Percentiles rank a stretch among this genome's conserved stretches.
phyloP scores from a whole-genome alignment of 1,140 invertebrate species.

The Arion vulgaris region DNA sequence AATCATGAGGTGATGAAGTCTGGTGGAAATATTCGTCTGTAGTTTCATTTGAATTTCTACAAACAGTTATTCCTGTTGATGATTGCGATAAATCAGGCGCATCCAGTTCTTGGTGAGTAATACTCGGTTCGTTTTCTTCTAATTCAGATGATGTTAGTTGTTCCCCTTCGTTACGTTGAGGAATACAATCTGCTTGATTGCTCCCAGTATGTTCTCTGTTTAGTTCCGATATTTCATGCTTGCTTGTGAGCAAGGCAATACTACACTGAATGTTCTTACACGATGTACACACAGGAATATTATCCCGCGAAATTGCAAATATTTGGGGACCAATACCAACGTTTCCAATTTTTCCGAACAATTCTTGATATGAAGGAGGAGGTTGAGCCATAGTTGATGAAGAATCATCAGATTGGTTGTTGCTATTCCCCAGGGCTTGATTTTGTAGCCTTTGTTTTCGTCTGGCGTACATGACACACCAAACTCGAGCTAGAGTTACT shows the following conservation, averaged over 20 bases:
- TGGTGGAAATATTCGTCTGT: neutral
- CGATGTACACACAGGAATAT: neutral
- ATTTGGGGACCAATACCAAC: neutral
- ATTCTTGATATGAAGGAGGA: constrained; percentile 28
- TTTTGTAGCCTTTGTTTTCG: neutral
- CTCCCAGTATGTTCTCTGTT: neutral
- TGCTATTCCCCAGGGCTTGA: neutral
- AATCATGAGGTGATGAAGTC: neutral
- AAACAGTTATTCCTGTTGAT: neutral
- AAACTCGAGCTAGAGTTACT: neutral
- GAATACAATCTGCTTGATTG: neutral
- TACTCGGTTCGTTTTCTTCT: too few relatives aligned
- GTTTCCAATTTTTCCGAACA: constrained; percentile 9
- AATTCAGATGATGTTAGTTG: too few relatives aligned
- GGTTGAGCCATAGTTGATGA: neutral
- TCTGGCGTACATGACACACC: constrained; percentile 16
- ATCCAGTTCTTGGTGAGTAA: too few relatives aligned
- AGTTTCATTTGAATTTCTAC: neutral
- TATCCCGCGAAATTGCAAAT: constrained; percentile 15
- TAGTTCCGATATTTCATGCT: neutral
- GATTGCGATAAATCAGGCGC: neutral
- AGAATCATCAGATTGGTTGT: neutral
- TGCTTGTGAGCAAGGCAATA: neutral
- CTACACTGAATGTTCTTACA: constrained; percentile 11
- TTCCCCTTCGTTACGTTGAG: too few relatives aligned